phyloP scores from a whole-genome alignment of 2,797 vertebrate genomes.

The Gymnopithys bicolor region DNA sequence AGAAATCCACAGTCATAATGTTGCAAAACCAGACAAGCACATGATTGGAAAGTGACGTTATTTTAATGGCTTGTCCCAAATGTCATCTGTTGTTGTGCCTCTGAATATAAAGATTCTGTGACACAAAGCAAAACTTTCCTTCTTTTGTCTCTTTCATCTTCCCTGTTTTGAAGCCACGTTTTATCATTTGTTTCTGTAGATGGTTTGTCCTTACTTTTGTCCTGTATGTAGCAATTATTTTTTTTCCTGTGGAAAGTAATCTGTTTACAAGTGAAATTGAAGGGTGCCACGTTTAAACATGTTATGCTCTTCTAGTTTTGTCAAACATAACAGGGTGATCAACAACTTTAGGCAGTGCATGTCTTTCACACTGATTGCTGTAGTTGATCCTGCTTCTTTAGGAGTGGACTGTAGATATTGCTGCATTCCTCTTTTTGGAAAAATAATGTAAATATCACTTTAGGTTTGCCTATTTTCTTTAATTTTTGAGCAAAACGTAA shows the following conservation, averaged over 20 bases:
- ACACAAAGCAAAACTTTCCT: neutral
- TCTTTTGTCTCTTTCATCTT: slow-evolving; percentile 23
- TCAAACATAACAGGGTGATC: neutral
- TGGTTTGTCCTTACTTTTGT: neutral
- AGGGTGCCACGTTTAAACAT: neutral
- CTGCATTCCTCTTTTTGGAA: neutral
- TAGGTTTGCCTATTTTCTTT: neutral
- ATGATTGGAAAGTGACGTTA: neutral
- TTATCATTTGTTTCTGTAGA: neutral
- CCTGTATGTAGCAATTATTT: neutral
- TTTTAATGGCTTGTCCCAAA: neutral
- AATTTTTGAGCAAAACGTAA: neutral
- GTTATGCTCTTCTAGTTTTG: neutral
- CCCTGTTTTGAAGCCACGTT: neutral
- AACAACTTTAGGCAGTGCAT: neutral
- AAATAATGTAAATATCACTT: neutral
- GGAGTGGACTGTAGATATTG: neutral
- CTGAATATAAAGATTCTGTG: neutral
- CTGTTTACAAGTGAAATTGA: neutral
- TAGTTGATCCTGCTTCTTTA: neutral
- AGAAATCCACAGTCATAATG: neutral
- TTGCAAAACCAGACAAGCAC: neutral
- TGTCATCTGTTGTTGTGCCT: neutral
- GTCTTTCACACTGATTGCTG: neutral
- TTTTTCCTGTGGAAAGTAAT: neutral